These are phyloP conservation scores for Australoheros facetus DNA, from an alignment of 2,797 vertebrate genomes.

Conservation along the genomic window DNA sequence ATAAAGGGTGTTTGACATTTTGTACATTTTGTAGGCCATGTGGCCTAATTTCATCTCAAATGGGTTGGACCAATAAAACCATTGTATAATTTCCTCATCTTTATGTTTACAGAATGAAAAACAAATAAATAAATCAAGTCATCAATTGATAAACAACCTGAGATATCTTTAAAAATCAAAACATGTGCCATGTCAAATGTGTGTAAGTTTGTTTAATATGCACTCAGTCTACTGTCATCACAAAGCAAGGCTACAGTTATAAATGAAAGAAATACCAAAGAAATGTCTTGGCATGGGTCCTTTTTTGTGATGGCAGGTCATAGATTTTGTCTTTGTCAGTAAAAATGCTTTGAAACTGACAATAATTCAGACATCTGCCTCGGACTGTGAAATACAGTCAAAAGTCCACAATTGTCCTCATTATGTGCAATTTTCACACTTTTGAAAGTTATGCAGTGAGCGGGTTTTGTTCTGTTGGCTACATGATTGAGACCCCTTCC, in stretches of 20 bases:
- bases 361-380: background rate
- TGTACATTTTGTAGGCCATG: background rate
- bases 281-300: background rate
- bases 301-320: background rate
- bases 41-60: background rate
- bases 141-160: background rate
- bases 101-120: background rate
- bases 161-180: background rate
- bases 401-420: too few relatives aligned
- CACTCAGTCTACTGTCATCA: background rate
- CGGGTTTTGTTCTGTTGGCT: background rate
- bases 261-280: background rate
- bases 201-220: background rate
- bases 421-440: background rate
- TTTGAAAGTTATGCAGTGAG: background rate
- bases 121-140: background rate
- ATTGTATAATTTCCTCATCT: background rate
- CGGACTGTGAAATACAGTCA: background rate
- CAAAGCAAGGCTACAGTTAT: background rate
- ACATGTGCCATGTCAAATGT: background rate
- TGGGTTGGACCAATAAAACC: background rate
- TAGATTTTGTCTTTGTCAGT: rapidly evolving
- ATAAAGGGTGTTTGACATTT: background rate
- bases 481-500: background rate
- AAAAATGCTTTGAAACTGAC: background rate